Conservation (phyloP, 1,140 invertebrate species). For the Drosophila busckii region DNA sequence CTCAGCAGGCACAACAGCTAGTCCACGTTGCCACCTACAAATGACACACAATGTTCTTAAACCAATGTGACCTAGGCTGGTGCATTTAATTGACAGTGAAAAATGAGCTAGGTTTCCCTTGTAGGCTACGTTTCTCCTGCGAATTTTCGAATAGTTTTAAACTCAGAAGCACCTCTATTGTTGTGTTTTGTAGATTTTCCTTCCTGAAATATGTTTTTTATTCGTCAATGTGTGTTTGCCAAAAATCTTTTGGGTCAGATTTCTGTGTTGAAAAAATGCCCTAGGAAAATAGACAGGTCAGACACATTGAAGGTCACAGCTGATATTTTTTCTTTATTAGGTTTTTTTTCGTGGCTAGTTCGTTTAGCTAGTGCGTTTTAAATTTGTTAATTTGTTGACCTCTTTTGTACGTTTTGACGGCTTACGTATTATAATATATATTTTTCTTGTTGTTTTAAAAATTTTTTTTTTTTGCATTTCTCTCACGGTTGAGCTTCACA, state of each 20-base stretch:
- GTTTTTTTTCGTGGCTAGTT: constrained; percentile 54
- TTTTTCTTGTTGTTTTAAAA: constrained; percentile 28
- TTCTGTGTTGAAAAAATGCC: constrained; percentile 50
- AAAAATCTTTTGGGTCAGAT: constrained; percentile 74
- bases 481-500: constrained; percentile 62
- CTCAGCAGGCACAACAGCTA: too few relatives aligned
- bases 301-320: constrained; percentile 57
- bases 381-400: constrained; percentile 45
- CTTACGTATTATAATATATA: neutral
- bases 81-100: constrained; percentile 64
- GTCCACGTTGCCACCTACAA: too few relatives aligned
- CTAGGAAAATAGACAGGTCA: constrained; percentile 21
- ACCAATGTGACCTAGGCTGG: too few relatives aligned
- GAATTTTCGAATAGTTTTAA: constrained; percentile 68
- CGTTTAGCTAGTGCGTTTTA: constrained; percentile 62
- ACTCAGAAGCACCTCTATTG: constrained; percentile 40
- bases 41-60: too few relatives aligned
- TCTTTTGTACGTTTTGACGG: constrained; percentile 29
- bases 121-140: constrained; percentile 21
- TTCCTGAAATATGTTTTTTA: constrained; percentile 13
- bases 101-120: constrained; percentile 50
- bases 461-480: constrained; percentile 57
- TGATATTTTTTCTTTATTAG: constrained; percentile 22
- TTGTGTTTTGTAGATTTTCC: constrained; percentile 13
- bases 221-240: constrained; percentile 65